Base-by-base conservation (phyloP, 2,888 invertebrate species). In the Caenorhabditis imperialis region DNA sequence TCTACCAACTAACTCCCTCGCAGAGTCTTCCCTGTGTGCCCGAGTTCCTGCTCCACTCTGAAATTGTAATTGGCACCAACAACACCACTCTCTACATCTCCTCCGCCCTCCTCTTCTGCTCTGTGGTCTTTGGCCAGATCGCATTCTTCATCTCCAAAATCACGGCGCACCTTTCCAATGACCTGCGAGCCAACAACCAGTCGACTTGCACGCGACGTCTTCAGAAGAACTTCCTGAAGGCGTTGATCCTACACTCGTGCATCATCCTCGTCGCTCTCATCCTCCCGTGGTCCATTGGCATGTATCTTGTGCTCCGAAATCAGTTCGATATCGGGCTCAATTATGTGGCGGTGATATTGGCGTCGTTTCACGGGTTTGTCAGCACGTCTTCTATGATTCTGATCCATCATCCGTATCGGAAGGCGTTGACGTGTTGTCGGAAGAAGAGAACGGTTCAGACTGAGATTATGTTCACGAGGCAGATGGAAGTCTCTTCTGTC, bases 21-120 rank as follows among this genome's bases (percentile, higher is more conserved):
- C 54, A 54, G 54, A 42, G 6, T 8, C 55, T 55, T n/a, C 55
- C 55, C 10, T 55, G 55, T 14, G 14, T 44, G n/a, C 55, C 55
- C 18, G 30, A 33, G 8, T 44, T 33, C 33, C 22, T 55, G 6
- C 6, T 7, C 23, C 8, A 30, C 5, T 20, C 33, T 3, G 55
- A 55, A 23, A 44, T 55, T 8, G 27, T 55, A 3, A 23, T 44
- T 6, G 44, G 44, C 2, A 55, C 42, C n/a, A 30, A 33, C 1
- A 23, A 55, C 20, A 12, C 16, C 25, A 8, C 40, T 27, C n/a
- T 42, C 7, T 20, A 42, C 8, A 16, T 54, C 54, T 14, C 23
- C 30, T 27, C 27, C n/a, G 18, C 42, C 16, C 12, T 27, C 1
- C 10, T n/a, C 27, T 54, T 38, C 14, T 25, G 25, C 12, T 2